Evolutionary conservation across 2,888 invertebrate genomes (phyloP), one percentile per base, ranked within the genome.

Genomic region (Monoplex corrugatus): DNA sequence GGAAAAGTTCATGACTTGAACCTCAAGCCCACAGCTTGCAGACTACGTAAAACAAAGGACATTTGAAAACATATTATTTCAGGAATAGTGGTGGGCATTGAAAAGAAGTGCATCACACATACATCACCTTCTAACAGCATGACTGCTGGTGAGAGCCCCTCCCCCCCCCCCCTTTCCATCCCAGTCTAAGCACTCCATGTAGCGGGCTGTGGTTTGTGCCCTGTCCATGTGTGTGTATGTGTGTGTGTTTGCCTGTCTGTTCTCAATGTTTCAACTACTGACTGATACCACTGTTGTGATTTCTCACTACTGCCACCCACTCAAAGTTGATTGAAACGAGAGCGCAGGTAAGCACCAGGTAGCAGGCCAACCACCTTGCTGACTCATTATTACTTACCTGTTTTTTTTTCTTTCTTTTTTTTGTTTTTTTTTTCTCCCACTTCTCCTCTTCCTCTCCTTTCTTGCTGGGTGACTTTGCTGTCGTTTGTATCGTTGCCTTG

Each of bases 241-340:
- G 32, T 45, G 82, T 82, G 80, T 82, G 23, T 57, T 19, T 35
- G 57, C 28, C 35, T 57, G 38, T 57, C 16, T 40, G 35, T 84
- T 32, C 35, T 57, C 57, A 57, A 32, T 35, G 32, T 50, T 84
- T 84, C 50, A 84, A 50, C 38, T 38, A 38, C 35, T 50, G 57
- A 84, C 84, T 84, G 32, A 84, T 84, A 57, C 84, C 84, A 84
- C 84, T 83, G 83, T 84, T 84, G 84, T 84, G 45, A 35, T 84
- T 57, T 84, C 84, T 84, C 84, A 84, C 84, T 45, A 80, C 40
- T 84, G 84, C 84, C 57, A 57, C 84, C 84, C 84, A 84, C 84
- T 84, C 84, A 84, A 84, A 84, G 84, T 84, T 84, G 84, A 84
- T 84, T 84, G 84, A 84, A 35, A 8, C 84, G 45, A 50, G 45